Evolutionary conservation across 2,113 vertebrate genomes (phyloP).

Genomic region (Tragelaphus scriptus): DNA sequence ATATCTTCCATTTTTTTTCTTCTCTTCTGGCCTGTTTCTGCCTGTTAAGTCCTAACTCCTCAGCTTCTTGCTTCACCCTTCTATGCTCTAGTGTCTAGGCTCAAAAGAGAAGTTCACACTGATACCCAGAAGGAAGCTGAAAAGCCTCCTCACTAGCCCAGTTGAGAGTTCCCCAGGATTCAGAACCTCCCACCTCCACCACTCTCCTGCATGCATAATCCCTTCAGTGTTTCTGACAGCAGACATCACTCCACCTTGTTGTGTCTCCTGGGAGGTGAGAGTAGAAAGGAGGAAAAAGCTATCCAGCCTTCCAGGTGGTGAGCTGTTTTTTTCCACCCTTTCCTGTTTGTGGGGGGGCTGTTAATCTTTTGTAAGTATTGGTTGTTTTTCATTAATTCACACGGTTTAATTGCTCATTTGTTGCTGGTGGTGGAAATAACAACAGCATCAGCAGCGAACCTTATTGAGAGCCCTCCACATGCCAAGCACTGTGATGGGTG

Average conservation of each 20-base stretch:
- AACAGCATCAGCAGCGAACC: not conserved
- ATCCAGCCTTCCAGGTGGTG: not conserved
- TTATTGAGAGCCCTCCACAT: not conserved
- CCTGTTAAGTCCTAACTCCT: not conserved
- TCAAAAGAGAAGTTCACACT: slow-evolving; percentile 1
- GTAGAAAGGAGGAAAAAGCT: not conserved
- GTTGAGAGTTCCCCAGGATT: not conserved
- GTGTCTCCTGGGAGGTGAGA: not conserved
- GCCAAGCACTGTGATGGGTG: not conserved
- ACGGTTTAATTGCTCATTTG: not conserved
- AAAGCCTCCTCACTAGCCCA: not conserved
- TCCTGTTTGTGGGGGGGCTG: not conserved
- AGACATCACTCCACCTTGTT: not conserved
- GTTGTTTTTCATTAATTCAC: not conserved
- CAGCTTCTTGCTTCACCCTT: slow-evolving; percentile 4
- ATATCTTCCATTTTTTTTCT: not conserved
- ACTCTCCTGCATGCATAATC: not conserved
- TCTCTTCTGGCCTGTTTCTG: not conserved
- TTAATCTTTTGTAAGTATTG: not conserved
- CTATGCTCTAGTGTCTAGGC: not conserved
- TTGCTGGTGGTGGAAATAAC: not conserved
- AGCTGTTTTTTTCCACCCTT: not conserved
- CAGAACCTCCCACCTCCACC: not conserved
- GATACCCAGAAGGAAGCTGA: slow-evolving; percentile 8
- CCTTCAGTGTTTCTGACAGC: not conserved